Percentiles rank a stretch among this genome's conserved stretches.
Conservation (phyloP, 2,888 invertebrate genomes). For the Eugnorisma glareosa region DNA sequence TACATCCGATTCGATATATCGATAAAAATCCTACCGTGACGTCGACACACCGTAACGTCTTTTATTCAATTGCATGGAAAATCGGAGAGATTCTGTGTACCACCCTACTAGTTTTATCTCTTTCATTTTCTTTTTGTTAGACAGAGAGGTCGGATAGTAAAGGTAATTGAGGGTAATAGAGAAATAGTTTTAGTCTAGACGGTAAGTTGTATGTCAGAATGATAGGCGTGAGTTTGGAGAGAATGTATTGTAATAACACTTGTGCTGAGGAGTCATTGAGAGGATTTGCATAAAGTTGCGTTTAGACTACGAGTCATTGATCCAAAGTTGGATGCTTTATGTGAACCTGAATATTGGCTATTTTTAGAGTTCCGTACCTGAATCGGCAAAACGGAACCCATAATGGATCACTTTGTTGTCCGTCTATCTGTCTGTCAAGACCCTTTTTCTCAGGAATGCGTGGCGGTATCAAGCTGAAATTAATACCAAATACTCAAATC, state of each 20-base stretch:
- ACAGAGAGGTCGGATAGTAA: constrained; percentile 76
- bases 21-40: constrained; percentile 81
- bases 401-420: no score
- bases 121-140: constrained; percentile 64
- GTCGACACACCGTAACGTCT: constrained; percentile 86
- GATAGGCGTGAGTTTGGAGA: constrained; percentile 78
- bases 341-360: neutral
- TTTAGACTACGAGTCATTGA: constrained; percentile 18
- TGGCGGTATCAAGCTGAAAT: no score
- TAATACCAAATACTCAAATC: no score
- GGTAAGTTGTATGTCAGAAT: constrained; percentile 81
- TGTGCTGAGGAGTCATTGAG: constrained; percentile 31
- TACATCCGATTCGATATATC: constrained; percentile 66
- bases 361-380: no score
- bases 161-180: constrained; percentile 85
- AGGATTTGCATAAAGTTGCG: constrained; percentile 28
- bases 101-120: constrained; percentile 75
- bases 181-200: constrained; percentile 89
- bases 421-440: no score
- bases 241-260: constrained; percentile 61
- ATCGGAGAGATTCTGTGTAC: constrained; percentile 84
- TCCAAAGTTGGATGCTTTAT: neutral
- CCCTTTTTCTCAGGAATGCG: no score
- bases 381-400: no score
- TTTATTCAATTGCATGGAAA: constrained; percentile 89